A percentile compares a stretch with the other conserved stretches of the same genome.
Evolutionary conservation across 2,113 vertebrate genomes (phyloP).

Genomic region (Dryoscopus gambensis): DNA sequence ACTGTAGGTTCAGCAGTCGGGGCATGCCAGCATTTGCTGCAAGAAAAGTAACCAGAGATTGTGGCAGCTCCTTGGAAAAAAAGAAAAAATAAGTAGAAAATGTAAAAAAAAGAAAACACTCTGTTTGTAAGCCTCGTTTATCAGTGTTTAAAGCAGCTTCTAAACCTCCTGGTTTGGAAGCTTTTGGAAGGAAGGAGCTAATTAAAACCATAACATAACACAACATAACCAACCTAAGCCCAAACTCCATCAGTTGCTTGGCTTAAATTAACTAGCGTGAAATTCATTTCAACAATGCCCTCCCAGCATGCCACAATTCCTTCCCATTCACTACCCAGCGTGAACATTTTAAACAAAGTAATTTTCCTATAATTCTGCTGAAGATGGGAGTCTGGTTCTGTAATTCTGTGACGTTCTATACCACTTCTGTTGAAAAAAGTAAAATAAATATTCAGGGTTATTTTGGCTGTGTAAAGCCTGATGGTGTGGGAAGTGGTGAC

Average conservation of each 20-base stretch:
- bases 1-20: background rate
- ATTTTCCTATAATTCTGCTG: background rate
- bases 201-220: background rate
- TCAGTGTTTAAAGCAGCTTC: background rate
- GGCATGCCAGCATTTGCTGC: background rate
- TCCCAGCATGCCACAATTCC: background rate
- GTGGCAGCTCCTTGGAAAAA: background rate
- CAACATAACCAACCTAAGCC: background rate
- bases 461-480: background rate
- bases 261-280: background rate
- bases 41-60: background rate
- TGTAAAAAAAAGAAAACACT: background rate
- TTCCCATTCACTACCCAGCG: background rate
- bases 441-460: background rate
- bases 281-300: background rate
- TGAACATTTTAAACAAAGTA: background rate
- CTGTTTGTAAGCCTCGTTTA: background rate
- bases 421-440: background rate
- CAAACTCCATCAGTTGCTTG: background rate
- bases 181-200: background rate
- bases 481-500: slow-evolving; percentile 49
- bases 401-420: background rate
- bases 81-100: background rate
- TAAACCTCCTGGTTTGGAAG: background rate
- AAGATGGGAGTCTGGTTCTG: background rate